Evolutionary conservation across 2,888 invertebrate species (phyloP).

Genomic region (Chymomyza fuscimana): DNA sequence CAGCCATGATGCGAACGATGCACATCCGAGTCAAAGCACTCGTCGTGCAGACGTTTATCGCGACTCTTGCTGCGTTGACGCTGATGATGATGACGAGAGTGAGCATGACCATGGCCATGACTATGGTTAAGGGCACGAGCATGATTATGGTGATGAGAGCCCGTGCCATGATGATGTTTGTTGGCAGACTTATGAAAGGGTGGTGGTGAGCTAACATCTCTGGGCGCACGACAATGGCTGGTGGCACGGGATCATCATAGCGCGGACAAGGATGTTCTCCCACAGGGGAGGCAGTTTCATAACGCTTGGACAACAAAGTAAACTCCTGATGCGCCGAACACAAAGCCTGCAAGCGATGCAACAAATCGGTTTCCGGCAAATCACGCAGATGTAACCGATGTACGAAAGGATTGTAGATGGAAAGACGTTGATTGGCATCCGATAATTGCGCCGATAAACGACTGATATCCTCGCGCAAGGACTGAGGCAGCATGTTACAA

Average conservation of each 20-base stretch:
- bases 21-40: conserved; percentile 62
- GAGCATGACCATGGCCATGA: conserved; percentile 24
- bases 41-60: conserved; percentile 69
- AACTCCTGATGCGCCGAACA: conserved; percentile 94
- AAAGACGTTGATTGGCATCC: conserved; percentile 88
- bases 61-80: conserved; percentile 68
- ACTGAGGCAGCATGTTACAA: conserved; percentile 66
- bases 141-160: conserved; percentile 36
- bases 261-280: conserved; percentile 78
- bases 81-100: conserved; percentile 32
- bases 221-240: conserved; percentile 75
- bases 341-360: conserved; percentile 89
- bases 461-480: conserved; percentile 88
- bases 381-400: conserved; percentile 86
- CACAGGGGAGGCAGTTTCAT: conserved; percentile 81
- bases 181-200: conserved; percentile 36
- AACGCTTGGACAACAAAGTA: conserved; percentile 89
- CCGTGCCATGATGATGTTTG: conserved; percentile 4
- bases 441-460: conserved; percentile 87
- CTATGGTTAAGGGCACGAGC: conserved; percentile 30
- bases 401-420: conserved; percentile 89
- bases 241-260: conserved; percentile 76
- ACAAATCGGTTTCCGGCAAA: conserved; percentile 87
- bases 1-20: conserved; percentile 68
- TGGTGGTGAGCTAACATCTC: conserved; percentile 60